These are phyloP conservation scores for Holacanthella duospinosa DNA, from an alignment of 2,888 invertebrate species.

Conservation along the genomic window DNA sequence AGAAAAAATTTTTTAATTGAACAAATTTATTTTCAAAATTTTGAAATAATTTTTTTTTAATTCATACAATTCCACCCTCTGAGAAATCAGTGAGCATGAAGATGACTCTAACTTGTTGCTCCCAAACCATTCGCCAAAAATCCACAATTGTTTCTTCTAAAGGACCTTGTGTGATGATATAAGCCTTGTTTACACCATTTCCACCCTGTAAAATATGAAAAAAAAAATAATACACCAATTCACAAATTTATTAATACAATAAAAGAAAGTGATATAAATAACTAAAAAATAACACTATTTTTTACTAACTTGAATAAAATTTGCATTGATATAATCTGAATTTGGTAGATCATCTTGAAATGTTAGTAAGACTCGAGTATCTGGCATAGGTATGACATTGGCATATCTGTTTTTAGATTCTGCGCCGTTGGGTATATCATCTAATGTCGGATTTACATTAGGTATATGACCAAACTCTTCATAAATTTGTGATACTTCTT, in stretches of 20 bases:
- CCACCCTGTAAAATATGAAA: slow-evolving; percentile 57
- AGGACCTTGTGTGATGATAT: slow-evolving; percentile 87
- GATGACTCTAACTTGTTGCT: slow-evolving; percentile 76
- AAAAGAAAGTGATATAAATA: neutral
- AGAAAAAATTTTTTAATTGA: slow-evolving; percentile 8
- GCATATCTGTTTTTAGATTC: slow-evolving; percentile 87
- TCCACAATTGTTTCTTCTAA: slow-evolving; percentile 68
- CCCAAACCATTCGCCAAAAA: slow-evolving; percentile 96
- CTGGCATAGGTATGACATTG: slow-evolving; percentile 86
- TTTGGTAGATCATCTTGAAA: slow-evolving; percentile 62
- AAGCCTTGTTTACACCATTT: slow-evolving; percentile 67
- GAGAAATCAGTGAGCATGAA: slow-evolving; percentile 82
- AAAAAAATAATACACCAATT: slow-evolving; percentile 9
- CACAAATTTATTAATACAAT: too few relatives aligned
- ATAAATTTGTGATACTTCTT: slow-evolving; percentile 49
- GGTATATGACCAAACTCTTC: slow-evolving; percentile 76
- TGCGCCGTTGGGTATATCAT: slow-evolving; percentile 74
- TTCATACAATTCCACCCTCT: slow-evolving; percentile 71
- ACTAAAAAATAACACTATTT: neutral
- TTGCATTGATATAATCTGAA: slow-evolving; percentile 87
- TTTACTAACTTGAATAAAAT: slow-evolving; percentile 69
- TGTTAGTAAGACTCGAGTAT: slow-evolving; percentile 70
- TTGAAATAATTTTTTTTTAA: neutral
- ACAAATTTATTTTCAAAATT: neutral
- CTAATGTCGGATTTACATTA: slow-evolving; percentile 60